Conservation (phyloP, 1,140 invertebrate genomes). For the Drosophila yakuba region DNA sequence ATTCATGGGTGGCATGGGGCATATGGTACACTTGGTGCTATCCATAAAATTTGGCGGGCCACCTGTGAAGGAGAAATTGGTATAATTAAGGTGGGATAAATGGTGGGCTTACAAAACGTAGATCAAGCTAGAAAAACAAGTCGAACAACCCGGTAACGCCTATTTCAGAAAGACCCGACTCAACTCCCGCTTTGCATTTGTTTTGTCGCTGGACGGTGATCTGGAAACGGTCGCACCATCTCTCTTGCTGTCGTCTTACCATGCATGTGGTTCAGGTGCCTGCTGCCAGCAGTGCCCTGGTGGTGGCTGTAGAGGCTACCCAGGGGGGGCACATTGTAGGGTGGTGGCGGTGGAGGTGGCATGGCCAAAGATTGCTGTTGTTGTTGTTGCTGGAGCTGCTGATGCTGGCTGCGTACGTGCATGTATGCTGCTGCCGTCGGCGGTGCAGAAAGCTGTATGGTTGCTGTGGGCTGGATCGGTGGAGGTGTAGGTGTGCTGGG, state of each 20-base stretch:
- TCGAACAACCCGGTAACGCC: neutral
- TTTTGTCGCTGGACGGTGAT: constrained; percentile 16
- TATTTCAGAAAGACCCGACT: constrained; percentile 21
- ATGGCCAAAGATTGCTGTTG: constrained; percentile 68
- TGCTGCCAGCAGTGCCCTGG: constrained; percentile 51
- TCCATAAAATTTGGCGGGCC: constrained; percentile 79
- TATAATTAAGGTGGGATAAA: neutral
- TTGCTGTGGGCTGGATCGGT: constrained; percentile 43
- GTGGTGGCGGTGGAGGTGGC: constrained; percentile 73
- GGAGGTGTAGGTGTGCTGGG: constrained; percentile 71
- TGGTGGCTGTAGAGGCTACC: constrained; percentile 64
- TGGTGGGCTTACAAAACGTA: neutral
- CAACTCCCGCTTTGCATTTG: constrained; percentile 39
- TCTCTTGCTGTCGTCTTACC: constrained; percentile 50
- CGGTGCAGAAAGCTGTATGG: constrained; percentile 55
- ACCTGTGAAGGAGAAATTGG: constrained; percentile 39
- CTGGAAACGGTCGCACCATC: constrained; percentile 5
- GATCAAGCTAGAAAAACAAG: neutral
- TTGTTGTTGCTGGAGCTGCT: constrained; percentile 60
- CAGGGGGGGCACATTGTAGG: constrained; percentile 61
- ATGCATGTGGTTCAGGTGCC: constrained; percentile 71
- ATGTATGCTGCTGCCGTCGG: constrained; percentile 61
- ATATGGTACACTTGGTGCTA: constrained; percentile 80
- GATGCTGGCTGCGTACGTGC: constrained; percentile 60
- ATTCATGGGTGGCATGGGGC: constrained; percentile 81